These are phyloP conservation scores for Lottia scabra DNA, from an alignment of 2,888 invertebrate species.

Conservation along the genomic window DNA sequence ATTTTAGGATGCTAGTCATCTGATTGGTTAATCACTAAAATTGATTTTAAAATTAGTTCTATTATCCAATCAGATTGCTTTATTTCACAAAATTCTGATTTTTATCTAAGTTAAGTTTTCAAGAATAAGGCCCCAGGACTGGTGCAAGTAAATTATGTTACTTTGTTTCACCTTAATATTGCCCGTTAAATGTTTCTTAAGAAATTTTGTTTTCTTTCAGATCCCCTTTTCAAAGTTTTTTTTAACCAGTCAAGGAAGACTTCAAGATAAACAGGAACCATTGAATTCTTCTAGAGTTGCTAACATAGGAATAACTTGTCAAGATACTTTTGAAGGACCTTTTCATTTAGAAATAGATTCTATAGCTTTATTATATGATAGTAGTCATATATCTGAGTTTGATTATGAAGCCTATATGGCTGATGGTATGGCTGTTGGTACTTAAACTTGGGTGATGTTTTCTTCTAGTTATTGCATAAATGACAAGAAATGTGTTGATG, in stretches of 20 bases:
- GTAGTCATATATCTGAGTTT: slow-evolving; percentile 83
- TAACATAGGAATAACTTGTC: slow-evolving; percentile 85
- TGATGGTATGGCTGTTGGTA: slow-evolving; percentile 21
- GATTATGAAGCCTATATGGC: slow-evolving; percentile 90
- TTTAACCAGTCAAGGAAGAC: slow-evolving; percentile 82
- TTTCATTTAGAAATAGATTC: slow-evolving; percentile 94
- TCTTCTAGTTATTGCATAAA: too few species aligned
- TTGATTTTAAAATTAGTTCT: too few species aligned
- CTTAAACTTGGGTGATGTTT: not conserved
- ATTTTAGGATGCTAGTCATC: too few species aligned
- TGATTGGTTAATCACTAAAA: too few species aligned
- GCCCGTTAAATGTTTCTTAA: too few species aligned
- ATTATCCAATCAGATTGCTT: too few species aligned
- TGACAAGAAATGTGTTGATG: too few species aligned
- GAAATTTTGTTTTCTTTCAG: slow-evolving; percentile 72
- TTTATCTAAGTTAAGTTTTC: too few species aligned
- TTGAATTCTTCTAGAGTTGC: slow-evolving; percentile 77
- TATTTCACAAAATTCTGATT: too few species aligned
- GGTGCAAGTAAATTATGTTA: too few species aligned
- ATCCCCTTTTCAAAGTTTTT: slow-evolving; percentile 96
- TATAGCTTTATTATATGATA: slow-evolving; percentile 87
- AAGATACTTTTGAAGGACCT: slow-evolving; percentile 83
- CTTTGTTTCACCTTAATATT: too few species aligned
- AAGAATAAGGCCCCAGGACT: too few species aligned
- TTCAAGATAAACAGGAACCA: slow-evolving; percentile 84